Percentiles rank a stretch among this genome's conserved stretches.
phyloP scores from a whole-genome alignment of 2,113 vertebrate genomes.

The Sebastes schlegelii region DNA sequence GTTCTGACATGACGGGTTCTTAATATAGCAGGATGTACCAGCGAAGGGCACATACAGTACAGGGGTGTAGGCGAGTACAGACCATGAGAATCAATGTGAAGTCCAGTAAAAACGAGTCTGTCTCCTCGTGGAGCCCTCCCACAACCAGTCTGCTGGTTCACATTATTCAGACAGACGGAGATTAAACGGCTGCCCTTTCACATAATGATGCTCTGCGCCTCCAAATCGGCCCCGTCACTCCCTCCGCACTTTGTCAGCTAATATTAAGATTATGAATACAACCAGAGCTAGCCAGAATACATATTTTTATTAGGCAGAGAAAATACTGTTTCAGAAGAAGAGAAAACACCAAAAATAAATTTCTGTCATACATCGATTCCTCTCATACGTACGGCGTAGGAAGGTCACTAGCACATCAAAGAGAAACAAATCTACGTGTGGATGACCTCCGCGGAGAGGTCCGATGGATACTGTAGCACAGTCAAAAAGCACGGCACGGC shows the following conservation, averaged over 20 bases:
- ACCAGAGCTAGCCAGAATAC: slow-evolving; percentile 83
- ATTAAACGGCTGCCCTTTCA: slow-evolving; percentile 20
- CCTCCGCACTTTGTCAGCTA: not conserved
- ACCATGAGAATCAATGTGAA: slow-evolving; percentile 57
- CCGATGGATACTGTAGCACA: slow-evolving; percentile 39
- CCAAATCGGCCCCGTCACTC: slow-evolving; percentile 10
- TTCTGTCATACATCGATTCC: slow-evolving; percentile 72
- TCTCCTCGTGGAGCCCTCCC: slow-evolving; percentile 23
- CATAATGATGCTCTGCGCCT: not conserved
- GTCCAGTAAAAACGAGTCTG: not conserved
- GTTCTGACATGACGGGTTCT: slow-evolving; percentile 46
- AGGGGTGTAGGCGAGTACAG: slow-evolving; percentile 4
- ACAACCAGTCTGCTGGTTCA: slow-evolving; percentile 47
- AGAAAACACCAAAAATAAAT: slow-evolving; percentile 82
- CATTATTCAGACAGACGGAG: slow-evolving; percentile 25
- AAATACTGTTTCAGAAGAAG: slow-evolving; percentile 82
- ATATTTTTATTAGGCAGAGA: slow-evolving; percentile 85
- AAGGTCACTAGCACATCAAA: slow-evolving; percentile 69
- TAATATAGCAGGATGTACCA: slow-evolving; percentile 63
- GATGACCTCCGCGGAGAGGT: slow-evolving; percentile 26
- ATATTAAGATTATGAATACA: slow-evolving; percentile 22
- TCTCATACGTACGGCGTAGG: slow-evolving; percentile 46
- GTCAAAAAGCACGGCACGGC: slow-evolving; percentile 38
- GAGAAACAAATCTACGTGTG: slow-evolving; percentile 52
- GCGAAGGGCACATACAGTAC: slow-evolving; percentile 41